Percentiles rank a stretch among this genome's conserved stretches.
Conservation (phyloP, 2,113 vertebrate genomes). For the Xyrauchen texanus region DNA sequence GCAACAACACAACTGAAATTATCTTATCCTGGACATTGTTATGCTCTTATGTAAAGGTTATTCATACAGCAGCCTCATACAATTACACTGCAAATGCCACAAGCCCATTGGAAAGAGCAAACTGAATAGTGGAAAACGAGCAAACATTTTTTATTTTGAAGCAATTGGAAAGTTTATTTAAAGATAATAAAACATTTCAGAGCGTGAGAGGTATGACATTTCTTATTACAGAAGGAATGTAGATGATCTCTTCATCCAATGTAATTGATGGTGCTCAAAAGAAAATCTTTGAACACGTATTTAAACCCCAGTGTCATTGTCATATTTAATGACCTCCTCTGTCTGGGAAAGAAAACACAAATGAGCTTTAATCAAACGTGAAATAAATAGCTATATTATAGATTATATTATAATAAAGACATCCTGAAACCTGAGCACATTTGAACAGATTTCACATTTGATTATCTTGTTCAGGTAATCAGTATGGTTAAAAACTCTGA, state of each 20-base stretch:
- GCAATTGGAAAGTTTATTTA: constrained; percentile 6
- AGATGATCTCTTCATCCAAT: neutral
- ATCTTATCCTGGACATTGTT: neutral
- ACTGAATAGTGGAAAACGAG: neutral
- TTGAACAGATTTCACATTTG: neutral
- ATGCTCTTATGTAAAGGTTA: constrained; percentile 12
- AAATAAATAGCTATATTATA: neutral
- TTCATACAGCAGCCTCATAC: constrained; percentile 13
- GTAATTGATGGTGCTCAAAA: neutral
- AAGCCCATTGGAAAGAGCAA: constrained; percentile 5
- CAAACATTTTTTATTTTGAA: neutral
- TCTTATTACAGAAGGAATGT: neutral
- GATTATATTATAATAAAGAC: too few relatives aligned
- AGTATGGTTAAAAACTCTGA: too few relatives aligned
- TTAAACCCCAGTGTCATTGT: constrained; percentile 29
- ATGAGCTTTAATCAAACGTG: neutral
- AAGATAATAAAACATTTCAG: neutral
- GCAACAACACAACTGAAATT: constrained; percentile 1
- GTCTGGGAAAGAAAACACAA: constrained; percentile 38
- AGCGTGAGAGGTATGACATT: neutral
- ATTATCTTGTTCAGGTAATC: too few relatives aligned
- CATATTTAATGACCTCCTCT: constrained; percentile 17
- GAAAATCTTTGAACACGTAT: neutral
- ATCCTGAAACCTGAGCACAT: neutral
- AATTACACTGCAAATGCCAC: constrained; percentile 23